A percentile compares a stretch with the other conserved stretches of the same genome.
These are phyloP conservation scores for Rhegmatorhina hoffmannsi DNA, from an alignment of 2,113 vertebrate genomes.

Conservation along the genomic window DNA sequence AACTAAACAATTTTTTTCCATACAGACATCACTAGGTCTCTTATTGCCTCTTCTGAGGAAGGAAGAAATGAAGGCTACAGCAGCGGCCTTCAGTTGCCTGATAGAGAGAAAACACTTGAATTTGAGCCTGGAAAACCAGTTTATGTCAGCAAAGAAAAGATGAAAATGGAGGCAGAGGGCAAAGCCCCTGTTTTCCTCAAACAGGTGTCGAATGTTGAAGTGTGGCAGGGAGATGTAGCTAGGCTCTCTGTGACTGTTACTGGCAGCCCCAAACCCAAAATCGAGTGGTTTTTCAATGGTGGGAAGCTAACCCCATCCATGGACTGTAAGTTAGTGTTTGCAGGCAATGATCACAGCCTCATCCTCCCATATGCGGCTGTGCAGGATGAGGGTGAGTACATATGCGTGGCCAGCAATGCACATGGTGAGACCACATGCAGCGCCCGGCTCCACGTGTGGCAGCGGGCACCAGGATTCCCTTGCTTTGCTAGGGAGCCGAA, in stretches of 20 bases:
- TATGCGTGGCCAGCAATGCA: constrained; percentile 81
- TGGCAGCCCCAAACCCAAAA: constrained; percentile 84
- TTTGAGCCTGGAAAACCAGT: constrained; percentile 86
- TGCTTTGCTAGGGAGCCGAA: not conserved
- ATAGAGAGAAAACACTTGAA: constrained; percentile 90
- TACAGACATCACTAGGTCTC: constrained; percentile 88
- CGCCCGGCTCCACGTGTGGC: constrained; percentile 63
- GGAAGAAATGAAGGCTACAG: constrained; percentile 83
- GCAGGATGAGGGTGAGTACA: constrained; percentile 88
- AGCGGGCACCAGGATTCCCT: not conserved
- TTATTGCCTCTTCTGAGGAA: constrained; percentile 83
- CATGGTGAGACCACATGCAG: constrained; percentile 81
- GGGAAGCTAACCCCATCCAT: constrained; percentile 73
- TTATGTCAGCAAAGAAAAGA: constrained; percentile 80
- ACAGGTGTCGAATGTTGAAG: constrained; percentile 75
- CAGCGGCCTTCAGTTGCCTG: constrained; percentile 80
- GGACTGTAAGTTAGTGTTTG: constrained; percentile 82
- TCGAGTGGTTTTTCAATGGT: constrained; percentile 89
- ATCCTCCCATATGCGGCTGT: constrained; percentile 79
- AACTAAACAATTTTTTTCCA: constrained; percentile 76
- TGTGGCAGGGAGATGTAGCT: constrained; percentile 80
- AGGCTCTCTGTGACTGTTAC: constrained; percentile 83
- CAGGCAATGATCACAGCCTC: constrained; percentile 82
- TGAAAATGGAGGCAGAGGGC: constrained; percentile 75
- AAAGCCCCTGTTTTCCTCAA: constrained; percentile 82